A percentile compares a stretch with the other conserved stretches of the same genome.
These are phyloP conservation scores for Panurus biarmicus DNA, from an alignment of 2,113 vertebrate species.

Conservation along the genomic window DNA sequence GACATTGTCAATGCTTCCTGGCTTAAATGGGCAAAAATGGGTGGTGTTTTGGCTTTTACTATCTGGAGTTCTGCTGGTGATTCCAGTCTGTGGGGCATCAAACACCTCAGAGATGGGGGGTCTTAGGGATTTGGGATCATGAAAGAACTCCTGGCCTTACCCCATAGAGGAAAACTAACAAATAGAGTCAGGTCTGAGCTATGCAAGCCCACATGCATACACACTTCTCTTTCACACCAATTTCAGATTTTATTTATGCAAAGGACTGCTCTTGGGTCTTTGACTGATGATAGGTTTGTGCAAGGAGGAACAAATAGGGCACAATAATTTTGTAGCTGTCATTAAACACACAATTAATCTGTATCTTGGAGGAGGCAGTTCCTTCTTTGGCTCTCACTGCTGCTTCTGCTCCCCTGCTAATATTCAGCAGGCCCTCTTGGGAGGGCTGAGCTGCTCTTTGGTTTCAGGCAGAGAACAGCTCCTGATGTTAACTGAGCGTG, in stretches of 20 bases:
- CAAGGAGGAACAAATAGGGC: neutral
- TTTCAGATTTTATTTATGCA: neutral
- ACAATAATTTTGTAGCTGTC: neutral
- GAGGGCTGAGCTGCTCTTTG: neutral
- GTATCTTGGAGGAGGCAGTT: neutral
- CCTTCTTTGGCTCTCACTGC: neutral
- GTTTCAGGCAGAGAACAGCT: neutral
- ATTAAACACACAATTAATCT: neutral
- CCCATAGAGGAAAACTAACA: neutral
- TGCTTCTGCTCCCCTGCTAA: neutral
- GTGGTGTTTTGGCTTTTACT: neutral
- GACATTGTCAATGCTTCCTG: neutral
- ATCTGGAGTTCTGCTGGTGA: neutral
- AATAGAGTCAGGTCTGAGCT: neutral
- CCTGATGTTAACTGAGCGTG: neutral
- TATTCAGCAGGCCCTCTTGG: neutral
- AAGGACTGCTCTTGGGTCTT: neutral
- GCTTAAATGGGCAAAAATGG: neutral
- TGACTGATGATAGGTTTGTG: neutral
- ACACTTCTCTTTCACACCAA: neutral
- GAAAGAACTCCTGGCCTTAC: neutral
- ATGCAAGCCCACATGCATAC: fast-evolving
- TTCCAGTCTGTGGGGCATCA: neutral
- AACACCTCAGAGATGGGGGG: neutral
- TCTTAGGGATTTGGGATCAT: neutral